phyloP scores from a whole-genome alignment of 2,888 invertebrate species.

The Lapara coniferarum region DNA sequence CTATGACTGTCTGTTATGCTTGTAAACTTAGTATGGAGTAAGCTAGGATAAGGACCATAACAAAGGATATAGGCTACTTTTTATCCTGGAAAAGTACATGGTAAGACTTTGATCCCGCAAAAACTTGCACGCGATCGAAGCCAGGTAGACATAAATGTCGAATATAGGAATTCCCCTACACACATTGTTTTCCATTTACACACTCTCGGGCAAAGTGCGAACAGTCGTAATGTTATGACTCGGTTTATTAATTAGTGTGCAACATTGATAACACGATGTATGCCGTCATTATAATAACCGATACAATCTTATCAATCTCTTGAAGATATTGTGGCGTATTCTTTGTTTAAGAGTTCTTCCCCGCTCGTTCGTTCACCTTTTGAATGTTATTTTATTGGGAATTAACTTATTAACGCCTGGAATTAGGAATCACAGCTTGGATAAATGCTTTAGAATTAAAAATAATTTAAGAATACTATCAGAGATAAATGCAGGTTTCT shows the following conservation, averaged over 20 bases:
- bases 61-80: no score
- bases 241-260: neutral
- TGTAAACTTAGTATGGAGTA: no score
- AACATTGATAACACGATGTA: neutral
- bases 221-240: neutral
- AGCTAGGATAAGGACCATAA: no score
- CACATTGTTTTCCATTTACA: neutral
- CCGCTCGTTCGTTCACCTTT: neutral
- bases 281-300: neutral
- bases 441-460: neutral
- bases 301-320: conserved; percentile 12
- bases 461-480: neutral
- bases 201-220: neutral
- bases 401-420: neutral
- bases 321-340: conserved; percentile 2
- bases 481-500: no score
- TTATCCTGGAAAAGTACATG: no score
- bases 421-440: neutral
- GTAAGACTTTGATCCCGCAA: no score
- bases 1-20: no score
- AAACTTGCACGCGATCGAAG: no score
- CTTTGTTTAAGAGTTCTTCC: conserved; percentile 5
- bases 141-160: no score
- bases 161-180: no score
- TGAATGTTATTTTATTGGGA: neutral